These are phyloP conservation scores for Pangasianodon gigas DNA, from an alignment of 2,113 vertebrate species.

Conservation along the genomic window DNA sequence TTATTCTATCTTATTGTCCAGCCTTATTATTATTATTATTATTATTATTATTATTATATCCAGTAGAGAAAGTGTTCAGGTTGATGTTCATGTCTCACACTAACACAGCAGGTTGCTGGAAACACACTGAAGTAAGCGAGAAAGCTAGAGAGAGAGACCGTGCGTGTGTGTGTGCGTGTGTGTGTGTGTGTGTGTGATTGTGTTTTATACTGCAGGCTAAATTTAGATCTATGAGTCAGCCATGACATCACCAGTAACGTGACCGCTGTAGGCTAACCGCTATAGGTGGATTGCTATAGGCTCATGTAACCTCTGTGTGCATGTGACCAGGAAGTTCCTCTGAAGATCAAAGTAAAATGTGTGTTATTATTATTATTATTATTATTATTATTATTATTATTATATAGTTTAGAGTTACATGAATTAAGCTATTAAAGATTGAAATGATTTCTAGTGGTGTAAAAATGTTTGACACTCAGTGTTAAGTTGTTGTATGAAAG, in stretches of 20 bases:
- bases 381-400: not conserved
- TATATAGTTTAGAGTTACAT: not conserved
- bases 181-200: not conserved
- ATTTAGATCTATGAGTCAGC: constrained; percentile 46
- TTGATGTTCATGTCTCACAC: not conserved
- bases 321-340: constrained; percentile 5
- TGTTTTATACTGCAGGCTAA: constrained; percentile 42
- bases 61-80: not conserved
- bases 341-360: not conserved
- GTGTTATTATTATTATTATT: not conserved
- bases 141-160: not conserved
- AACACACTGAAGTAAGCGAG: not conserved
- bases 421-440: not conserved
- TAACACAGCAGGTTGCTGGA: not conserved
- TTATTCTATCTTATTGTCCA: too few species aligned
- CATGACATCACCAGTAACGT: constrained; percentile 41
- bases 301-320: not conserved
- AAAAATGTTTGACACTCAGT: not conserved
- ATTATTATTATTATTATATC: not conserved
- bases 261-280: constrained; percentile 24
- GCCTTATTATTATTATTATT: not conserved
- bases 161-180: not conserved
- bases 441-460: not conserved
- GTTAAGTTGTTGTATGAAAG: not conserved
- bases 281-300: not conserved